A percentile compares a stretch with the other conserved stretches of the same genome.
These are phyloP conservation scores for Sigmodon hispidus DNA, from an alignment of 2,113 vertebrate species.

Conservation along the genomic window DNA sequence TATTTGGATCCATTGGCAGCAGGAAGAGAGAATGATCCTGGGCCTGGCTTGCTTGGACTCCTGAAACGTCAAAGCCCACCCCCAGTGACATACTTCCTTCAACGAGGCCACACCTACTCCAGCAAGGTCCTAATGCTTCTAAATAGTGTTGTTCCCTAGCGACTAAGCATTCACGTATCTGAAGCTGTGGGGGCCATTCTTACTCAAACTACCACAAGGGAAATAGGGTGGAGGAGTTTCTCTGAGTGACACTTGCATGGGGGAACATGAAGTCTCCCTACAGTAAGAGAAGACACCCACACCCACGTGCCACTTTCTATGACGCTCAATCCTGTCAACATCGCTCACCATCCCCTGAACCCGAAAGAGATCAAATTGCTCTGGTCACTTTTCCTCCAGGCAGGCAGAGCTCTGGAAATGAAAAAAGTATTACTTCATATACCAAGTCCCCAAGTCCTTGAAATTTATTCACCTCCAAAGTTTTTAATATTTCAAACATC, in stretches of 20 bases:
- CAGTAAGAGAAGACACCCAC: no score
- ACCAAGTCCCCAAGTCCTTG: not conserved
- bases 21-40: not conserved
- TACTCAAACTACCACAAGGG: not conserved
- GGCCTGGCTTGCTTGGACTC: not conserved
- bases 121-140: not conserved
- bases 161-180: not conserved
- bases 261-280: not conserved
- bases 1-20: not conserved
- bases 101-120: not conserved
- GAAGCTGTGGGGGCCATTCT: not conserved
- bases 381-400: not conserved
- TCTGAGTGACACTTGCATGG: not conserved
- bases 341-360: accelerated
- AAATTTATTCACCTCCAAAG: not conserved
- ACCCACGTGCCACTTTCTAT: not conserved
- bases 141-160: not conserved
- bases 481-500: not conserved
- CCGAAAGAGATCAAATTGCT: accelerated
- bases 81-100: not conserved
- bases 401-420: not conserved
- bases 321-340: accelerated
- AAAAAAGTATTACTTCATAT: not conserved
- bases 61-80: no score
- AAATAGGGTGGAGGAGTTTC: not conserved